Base-by-base conservation (phyloP, 2,113 vertebrate species). In the Arothron firmamentum region DNA sequence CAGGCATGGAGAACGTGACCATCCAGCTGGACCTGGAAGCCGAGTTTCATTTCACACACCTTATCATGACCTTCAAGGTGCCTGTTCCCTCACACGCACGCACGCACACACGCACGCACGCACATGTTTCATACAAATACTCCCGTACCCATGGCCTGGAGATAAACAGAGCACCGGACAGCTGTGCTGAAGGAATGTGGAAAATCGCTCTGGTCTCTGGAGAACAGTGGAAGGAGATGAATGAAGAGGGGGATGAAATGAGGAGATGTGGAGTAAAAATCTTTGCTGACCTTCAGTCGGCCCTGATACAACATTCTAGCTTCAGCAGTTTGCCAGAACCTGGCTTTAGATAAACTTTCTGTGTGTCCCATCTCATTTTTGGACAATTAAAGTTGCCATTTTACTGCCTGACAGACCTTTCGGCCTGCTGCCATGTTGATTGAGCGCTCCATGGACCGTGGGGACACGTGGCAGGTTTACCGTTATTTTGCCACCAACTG, bases 31-130 rank as follows among this genome's bases (percentile, higher is more conserved):
- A 98, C 85, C 82, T 99, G 78, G 96, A 98, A 82, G 94, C 96
- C 0, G 95, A 99, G 88, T 99, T 99, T 86, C 96, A 99, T 82
- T 99, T 99, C 86, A 99, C 96, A 82, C 96, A 99, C 85, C 94
- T 98, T 87, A 98, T 99, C 82, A 99, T 99, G 96, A 99, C 96
- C 49, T 99, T 98, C 87, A 99, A 95, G 95, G 96, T 99, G 91
- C 82, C 42, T 19, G 18, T 50, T 21, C 63, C 0, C 56, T 17
- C 28, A 12, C 49, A 6, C 18, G 10, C 53, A 7, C 43, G 43
- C 53, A 41, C 50, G 42, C 15, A 45, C 17, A 62, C 50, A 48
- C 50, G 56, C 4, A 31, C 1, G 5, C 34, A 38, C 1, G 10
- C 34, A 12, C 34, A 38, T 25, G 25, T 14, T 43, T 15, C 18